A percentile compares a stretch with the other conserved stretches of the same genome.
phyloP scores from a whole-genome alignment of 1,140 invertebrate genomes.

The Pseudomyrmex gracilis region DNA sequence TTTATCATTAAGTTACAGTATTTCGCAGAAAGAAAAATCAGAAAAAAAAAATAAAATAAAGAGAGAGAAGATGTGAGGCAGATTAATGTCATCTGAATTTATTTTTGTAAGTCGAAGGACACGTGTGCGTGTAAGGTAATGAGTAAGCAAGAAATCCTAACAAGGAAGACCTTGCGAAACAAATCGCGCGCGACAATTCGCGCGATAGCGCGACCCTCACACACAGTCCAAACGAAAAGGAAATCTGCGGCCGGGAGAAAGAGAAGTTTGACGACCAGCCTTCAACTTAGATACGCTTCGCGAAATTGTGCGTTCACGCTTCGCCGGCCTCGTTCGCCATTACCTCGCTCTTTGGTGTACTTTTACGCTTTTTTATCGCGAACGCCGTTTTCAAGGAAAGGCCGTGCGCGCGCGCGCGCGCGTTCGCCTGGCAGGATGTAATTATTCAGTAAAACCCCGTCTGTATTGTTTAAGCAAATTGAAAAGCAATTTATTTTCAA shows the following conservation, averaged over 20 bases:
- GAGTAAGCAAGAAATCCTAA: constrained; percentile 20
- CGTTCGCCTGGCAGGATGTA: constrained; percentile 1
- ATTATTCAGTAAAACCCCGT: constrained; percentile 36
- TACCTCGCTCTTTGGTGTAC: constrained; percentile 54
- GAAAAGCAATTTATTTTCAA: constrained; percentile 20
- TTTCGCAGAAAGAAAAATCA: too few relatives aligned
- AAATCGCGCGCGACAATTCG: constrained; percentile 42
- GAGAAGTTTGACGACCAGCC: constrained; percentile 66
- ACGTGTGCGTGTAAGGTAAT: not conserved
- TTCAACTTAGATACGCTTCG: constrained; percentile 71
- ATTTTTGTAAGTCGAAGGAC: too few relatives aligned
- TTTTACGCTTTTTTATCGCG: constrained; percentile 57
- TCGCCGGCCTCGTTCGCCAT: constrained; percentile 22
- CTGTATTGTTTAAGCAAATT: constrained; percentile 30
- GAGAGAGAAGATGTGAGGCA: too few relatives aligned
- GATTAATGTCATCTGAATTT: too few relatives aligned
- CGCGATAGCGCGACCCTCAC: not conserved
- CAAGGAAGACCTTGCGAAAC: constrained; percentile 39
- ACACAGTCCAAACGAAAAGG: constrained; percentile 5
- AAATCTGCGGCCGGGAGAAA: constrained; percentile 14
- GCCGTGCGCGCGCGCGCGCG: constrained; percentile 9
- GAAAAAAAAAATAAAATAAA: too few relatives aligned
- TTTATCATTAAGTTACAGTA: too few relatives aligned
- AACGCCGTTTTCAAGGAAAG: constrained; percentile 52
- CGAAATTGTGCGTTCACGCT: constrained; percentile 52